Percentiles rank a stretch among this genome's conserved stretches.
phyloP scores from a whole-genome alignment of 2,888 invertebrate genomes.

The Poecilus cupreus region DNA sequence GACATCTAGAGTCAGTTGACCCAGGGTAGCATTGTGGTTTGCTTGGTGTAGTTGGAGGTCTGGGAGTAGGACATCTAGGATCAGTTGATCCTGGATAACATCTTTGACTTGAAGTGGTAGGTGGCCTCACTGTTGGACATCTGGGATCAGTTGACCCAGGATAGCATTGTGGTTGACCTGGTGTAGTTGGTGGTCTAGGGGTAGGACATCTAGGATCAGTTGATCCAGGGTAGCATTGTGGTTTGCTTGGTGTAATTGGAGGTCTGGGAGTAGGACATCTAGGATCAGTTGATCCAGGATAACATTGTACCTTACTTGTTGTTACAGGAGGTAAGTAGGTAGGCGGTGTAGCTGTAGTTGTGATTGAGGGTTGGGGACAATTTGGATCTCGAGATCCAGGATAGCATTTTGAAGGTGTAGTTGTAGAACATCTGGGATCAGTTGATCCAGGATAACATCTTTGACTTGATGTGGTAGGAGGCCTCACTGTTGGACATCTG shows the following conservation, averaged over 20 bases:
- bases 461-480: not conserved
- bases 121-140: constrained; percentile 60
- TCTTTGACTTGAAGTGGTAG: constrained; percentile 60
- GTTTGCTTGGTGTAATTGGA: constrained; percentile 3
- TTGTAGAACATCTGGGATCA: constrained; percentile 65
- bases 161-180: constrained; percentile 63
- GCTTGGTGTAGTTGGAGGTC: not conserved
- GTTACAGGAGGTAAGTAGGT: constrained; percentile 55
- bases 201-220: constrained; percentile 64
- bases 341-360: constrained; percentile 66
- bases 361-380: constrained; percentile 65
- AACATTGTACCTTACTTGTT: constrained; percentile 30
- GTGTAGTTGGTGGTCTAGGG: not conserved
- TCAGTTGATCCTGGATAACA: constrained; percentile 63
- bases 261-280: constrained; percentile 22
- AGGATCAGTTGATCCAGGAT: constrained; percentile 67
- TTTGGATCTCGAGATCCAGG: constrained; percentile 67
- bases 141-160: constrained; percentile 64
- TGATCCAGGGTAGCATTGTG: constrained; percentile 65
- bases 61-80: constrained; percentile 63
- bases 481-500: constrained; percentile 63
- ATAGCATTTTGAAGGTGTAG: constrained; percentile 63
- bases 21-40: constrained; percentile 65
- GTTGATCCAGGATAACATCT: constrained; percentile 67
- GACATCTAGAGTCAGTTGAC: constrained; percentile 64